Base-by-base conservation (phyloP, 2,888 invertebrate genomes). In the Cyrtodaria siliqua region DNA sequence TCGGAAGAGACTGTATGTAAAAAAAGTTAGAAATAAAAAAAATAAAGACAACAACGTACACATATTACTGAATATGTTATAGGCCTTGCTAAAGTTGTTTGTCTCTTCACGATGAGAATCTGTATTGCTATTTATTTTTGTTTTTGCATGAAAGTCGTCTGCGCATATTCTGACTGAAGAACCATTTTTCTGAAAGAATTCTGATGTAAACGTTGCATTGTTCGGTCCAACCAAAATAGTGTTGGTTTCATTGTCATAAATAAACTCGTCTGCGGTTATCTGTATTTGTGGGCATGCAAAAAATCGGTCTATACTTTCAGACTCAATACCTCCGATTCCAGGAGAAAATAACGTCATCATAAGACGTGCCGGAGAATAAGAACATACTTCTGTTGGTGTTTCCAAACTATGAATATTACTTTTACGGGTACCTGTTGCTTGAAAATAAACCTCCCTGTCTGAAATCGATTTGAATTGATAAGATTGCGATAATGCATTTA, bases 1-100 rank as follows among this genome's bases (percentile, higher is more conserved):
- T 14, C 49, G 42, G 9, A 86, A 85, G 14, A 84, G 24, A 49
- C 78, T 76, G 50, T 84, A 87, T 2, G 82, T 80, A 6, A 79
- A 8, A 26, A 86, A 78, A 0, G 85, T 82, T 14, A 85, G 16
- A 0, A 73, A 23, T 4, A 85, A 42, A 56, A 78, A 80, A 0
- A 82, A 14, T 12, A 83, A 42, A 2, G 87, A 86, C 16, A 85
- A 26, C 24, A 56, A 38, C 12, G 72, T 69, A 26, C 68, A 76
- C 3, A 72, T 27, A 20, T 68, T 49, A 42, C 67, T 67, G 33
- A 71, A 67, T 3, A 61, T 60, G 33, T 33, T 33, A 12, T 33
- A 33, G 6, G 33, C 33, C 12, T 33, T 33, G 6, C 12, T 4
- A 8, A 33, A 33, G 12, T 12, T 33, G 33, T 33, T 33, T n/a